These are phyloP conservation scores for Macroramphosus scolopax DNA, from an alignment of 2,797 vertebrate species.

Conservation along the genomic window DNA sequence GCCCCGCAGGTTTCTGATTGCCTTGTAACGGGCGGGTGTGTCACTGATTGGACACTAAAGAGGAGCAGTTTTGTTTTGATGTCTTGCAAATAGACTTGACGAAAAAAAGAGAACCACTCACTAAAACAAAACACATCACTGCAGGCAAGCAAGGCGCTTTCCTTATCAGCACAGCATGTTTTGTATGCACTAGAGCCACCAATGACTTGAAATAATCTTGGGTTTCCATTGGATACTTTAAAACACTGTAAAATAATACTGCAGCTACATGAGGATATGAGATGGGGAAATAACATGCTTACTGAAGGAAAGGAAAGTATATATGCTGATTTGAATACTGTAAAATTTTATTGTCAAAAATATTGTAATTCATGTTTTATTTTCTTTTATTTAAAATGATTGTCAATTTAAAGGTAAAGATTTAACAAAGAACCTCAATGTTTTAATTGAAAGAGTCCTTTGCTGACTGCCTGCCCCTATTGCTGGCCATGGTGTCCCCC, in stretches of 20 bases:
- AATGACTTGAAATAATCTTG: conserved; percentile 51
- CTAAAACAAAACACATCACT: neutral
- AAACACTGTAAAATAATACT: conserved; percentile 19
- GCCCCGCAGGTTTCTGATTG: neutral
- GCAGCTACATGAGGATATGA: conserved; percentile 36
- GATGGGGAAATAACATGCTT: conserved; percentile 57
- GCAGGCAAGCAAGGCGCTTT: neutral
- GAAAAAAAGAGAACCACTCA: neutral
- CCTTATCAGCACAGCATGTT: neutral
- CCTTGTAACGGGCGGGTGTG: conserved; percentile 18
- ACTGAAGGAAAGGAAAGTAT: conserved; percentile 37
- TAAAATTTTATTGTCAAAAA: conserved; percentile 58
- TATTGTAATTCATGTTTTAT: conserved; percentile 79
- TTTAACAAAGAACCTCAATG: conserved; percentile 97
- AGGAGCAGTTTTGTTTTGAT: neutral
- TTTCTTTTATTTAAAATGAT: conserved; percentile 76
- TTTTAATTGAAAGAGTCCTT: conserved; percentile 98
- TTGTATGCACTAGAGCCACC: conserved; percentile 66
- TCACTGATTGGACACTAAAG: neutral
- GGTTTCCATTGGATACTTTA: conserved; percentile 33
- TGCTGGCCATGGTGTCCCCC: conserved; percentile 97
- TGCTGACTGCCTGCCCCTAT: conserved; percentile 95
- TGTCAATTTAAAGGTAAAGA: conserved; percentile 90
- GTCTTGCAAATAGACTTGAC: conserved; percentile 10
- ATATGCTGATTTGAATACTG: conserved; percentile 54